Percentiles rank a stretch among this genome's conserved stretches.
These are phyloP conservation scores for Rhizoglyphus robini DNA, from an alignment of 1,140 invertebrate species.

Conservation along the genomic window DNA sequence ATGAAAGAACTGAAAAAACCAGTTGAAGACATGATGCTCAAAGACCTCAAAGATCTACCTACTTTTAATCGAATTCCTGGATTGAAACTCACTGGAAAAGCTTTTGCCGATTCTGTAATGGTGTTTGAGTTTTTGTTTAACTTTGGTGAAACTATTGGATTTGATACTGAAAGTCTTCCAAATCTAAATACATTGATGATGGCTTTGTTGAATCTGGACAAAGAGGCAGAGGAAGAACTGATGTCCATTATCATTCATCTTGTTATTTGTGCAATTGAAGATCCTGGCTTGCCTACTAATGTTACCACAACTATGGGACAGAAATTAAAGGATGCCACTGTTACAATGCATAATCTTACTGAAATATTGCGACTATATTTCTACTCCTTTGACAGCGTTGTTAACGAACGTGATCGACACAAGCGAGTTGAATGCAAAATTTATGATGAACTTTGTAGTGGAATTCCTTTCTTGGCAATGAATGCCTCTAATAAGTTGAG, in stretches of 20 bases:
- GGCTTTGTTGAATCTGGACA: conserved; percentile 58
- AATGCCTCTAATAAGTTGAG: conserved; percentile 71
- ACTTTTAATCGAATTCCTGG: conserved; percentile 61
- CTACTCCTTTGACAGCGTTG: conserved; percentile 44
- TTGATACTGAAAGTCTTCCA: conserved; percentile 75
- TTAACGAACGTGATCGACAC: background rate
- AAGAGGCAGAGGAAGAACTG: conserved; percentile 71
- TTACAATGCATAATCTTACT: conserved; percentile 76
- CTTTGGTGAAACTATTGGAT: conserved; percentile 82
- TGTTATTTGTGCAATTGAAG: conserved; percentile 77
- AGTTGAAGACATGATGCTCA: conserved; percentile 42
- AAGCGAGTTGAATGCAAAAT: conserved; percentile 11
- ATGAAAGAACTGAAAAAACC: conserved; percentile 70
- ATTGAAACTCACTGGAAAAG: conserved; percentile 62
- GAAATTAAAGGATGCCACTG: conserved; percentile 75
- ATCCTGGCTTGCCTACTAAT: conserved; percentile 65
- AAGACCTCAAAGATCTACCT: conserved; percentile 47
- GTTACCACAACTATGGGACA: conserved; percentile 61
- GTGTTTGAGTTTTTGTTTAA: conserved; percentile 89
- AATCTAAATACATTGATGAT: conserved; percentile 69
- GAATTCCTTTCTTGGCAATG: conserved; percentile 68
- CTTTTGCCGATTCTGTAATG: conserved; percentile 80
- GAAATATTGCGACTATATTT: conserved; percentile 82
- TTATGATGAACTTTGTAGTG: conserved; percentile 27
- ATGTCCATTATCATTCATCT: conserved; percentile 75